phyloP scores from a whole-genome alignment of 30 jellyfish, hydroid and myxozoan genomes.

The Aurelia sp. region DNA sequence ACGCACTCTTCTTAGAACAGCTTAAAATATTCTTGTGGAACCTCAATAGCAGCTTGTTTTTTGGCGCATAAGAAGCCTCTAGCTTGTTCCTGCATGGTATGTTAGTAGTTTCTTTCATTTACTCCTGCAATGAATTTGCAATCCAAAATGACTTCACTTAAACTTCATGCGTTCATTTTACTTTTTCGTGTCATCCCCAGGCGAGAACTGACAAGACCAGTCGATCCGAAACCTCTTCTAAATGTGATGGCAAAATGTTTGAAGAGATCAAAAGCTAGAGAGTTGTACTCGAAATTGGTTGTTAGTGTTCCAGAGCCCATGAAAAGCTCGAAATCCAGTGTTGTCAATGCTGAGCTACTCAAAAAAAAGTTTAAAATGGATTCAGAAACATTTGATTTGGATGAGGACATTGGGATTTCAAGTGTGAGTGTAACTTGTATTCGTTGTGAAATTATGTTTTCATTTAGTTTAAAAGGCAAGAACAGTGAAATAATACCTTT shows the following conservation, averaged over 20 bases:
- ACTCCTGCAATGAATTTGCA: too few species aligned
- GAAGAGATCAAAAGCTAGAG: neutral
- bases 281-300: constrained; percentile 10
- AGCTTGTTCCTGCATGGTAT: too few species aligned
- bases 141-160: too few species aligned
- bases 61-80: too few species aligned
- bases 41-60: too few species aligned
- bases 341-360: neutral
- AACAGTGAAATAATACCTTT: too few species aligned
- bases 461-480: too few species aligned
- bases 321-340: neutral
- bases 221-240: neutral
- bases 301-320: constrained; percentile 22
- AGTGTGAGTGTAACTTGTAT: neutral
- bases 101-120: too few species aligned
- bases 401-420: neutral
- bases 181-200: neutral
- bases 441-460: too few species aligned
- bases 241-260: constrained; percentile 19
- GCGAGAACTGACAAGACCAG: constrained; percentile 19
- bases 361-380: constrained; percentile 17
- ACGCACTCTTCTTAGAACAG: too few species aligned
- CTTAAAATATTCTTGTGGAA: too few species aligned
- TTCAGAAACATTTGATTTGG: neutral
- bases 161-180: neutral